Percentiles rank a stretch among this genome's conserved stretches.
These are phyloP conservation scores for Bagarius yarrelli DNA, from an alignment of 2,113 vertebrate genomes.

Conservation along the genomic window DNA sequence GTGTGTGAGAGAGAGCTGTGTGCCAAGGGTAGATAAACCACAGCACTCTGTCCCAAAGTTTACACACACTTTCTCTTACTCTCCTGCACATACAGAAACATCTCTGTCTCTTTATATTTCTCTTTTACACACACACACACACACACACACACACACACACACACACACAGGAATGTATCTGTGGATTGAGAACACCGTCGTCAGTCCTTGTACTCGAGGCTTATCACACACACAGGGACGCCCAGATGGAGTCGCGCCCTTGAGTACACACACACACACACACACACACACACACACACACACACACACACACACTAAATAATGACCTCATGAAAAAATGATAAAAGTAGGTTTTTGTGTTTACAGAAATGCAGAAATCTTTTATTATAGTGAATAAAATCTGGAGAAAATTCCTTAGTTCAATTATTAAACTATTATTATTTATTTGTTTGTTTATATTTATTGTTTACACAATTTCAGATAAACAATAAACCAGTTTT, in stretches of 20 bases:
- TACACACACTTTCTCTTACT: background rate
- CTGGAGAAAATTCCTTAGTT: too few relatives aligned
- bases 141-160: conserved; percentile 39
- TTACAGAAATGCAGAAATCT: too few relatives aligned
- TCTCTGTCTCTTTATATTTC: too few relatives aligned
- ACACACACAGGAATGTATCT: conserved; percentile 45
- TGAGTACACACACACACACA: conserved; percentile 60
- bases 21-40: conserved; percentile 43
- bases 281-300: background rate
- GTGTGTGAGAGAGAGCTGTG: conserved; percentile 33
- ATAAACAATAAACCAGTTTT: too few relatives aligned
- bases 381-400: too few relatives aligned
- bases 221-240: conserved; percentile 73
- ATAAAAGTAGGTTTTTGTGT: too few relatives aligned
- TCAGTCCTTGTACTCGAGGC: conserved; percentile 77
- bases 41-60: conserved; percentile 8
- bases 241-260: conserved; percentile 72
- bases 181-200: conserved; percentile 57
- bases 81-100: background rate
- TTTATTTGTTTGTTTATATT: background rate
- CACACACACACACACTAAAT: background rate
- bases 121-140: background rate
- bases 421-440: background rate
- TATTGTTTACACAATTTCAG: background rate
- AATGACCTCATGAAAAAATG: background rate